Base-by-base conservation (phyloP, 2,797 vertebrate species). In the Pampus argenteus region DNA sequence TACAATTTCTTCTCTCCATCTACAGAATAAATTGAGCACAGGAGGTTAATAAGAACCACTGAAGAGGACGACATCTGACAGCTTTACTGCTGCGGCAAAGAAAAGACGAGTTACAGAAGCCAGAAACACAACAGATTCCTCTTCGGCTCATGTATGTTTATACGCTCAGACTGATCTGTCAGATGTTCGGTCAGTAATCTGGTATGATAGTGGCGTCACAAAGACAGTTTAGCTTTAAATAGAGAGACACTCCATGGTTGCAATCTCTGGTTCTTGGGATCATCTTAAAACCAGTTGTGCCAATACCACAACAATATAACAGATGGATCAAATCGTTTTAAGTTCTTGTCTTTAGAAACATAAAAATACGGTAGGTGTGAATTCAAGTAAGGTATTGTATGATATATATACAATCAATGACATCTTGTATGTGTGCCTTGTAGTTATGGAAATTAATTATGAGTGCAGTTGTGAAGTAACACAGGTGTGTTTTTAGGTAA, bases 1-100 rank as follows among this genome's bases (percentile, higher is more conserved):
- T 18, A 13, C 5, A 0, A 13, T 60, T 7, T 57, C 28, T 70
- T 8, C 8, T 22, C 20, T 82, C 14, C 45, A 9, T 78, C 52
- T 69, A 3, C 83, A 93, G 93, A 82, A 84, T 54, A 93, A 91
- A 64, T 17, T 88, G 64, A 91, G 74, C 76, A 89, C 86, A 15
- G 86, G 91, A 49, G 90, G 91, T 36, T 95, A 87, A 92, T 9
- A 11, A 17, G 47, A 44, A 71, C 36, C 13, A 18, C 47, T 18
- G 44, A 68, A 26, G 56, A 52, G 11, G 47, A 74, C 13, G 14
- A 31, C 29, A 44, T 26, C 31, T 18, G 56, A 69, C 8, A 38
- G 28, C 23, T 52, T 74, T 22, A 48, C 29, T 66, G 42, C 15
- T 50, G 51, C 36, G 58, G 23, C 29, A 25, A 75, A 61, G 38